phyloP scores from a whole-genome alignment of 2,797 vertebrate species.

The Ambastaia sidthimunki region DNA sequence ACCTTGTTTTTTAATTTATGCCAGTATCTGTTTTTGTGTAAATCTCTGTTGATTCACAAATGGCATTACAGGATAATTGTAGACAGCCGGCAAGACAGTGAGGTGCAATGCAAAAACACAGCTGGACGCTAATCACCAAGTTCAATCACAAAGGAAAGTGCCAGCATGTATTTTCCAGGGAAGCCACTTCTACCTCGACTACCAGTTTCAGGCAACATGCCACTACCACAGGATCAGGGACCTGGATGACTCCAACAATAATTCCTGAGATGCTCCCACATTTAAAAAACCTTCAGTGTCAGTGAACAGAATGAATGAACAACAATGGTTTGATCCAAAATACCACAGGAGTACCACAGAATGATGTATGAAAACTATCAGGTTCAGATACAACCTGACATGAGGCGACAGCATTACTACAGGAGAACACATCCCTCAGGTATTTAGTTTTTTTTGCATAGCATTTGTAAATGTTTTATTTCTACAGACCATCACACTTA shows the following conservation, averaged over 20 bases:
- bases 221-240: conserved; percentile 59
- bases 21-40: not conserved
- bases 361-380: too few relatives aligned
- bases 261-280: not conserved
- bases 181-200: conserved; percentile 58
- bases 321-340: too few relatives aligned
- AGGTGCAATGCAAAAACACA: conserved; percentile 51
- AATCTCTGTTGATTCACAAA: not conserved
- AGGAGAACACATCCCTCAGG: too few relatives aligned
- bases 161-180: conserved; percentile 63
- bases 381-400: too few relatives aligned
- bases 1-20: not conserved
- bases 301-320: too few relatives aligned
- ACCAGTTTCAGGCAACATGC: conserved; percentile 58
- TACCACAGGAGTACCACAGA: too few relatives aligned
- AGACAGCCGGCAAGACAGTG: conserved; percentile 21
- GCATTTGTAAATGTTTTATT: too few relatives aligned
- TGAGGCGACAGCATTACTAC: too few relatives aligned
- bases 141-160: conserved; percentile 58
- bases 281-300: too few relatives aligned
- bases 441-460: too few relatives aligned
- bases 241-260: conserved; percentile 49
- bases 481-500: too few relatives aligned
- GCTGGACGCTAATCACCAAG: conserved; percentile 60
- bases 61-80: not conserved